A percentile compares a stretch with the other conserved stretches of the same genome.
Evolutionary conservation across 2,888 invertebrate genomes (phyloP).

Genomic region (Frankliniella fusca): DNA sequence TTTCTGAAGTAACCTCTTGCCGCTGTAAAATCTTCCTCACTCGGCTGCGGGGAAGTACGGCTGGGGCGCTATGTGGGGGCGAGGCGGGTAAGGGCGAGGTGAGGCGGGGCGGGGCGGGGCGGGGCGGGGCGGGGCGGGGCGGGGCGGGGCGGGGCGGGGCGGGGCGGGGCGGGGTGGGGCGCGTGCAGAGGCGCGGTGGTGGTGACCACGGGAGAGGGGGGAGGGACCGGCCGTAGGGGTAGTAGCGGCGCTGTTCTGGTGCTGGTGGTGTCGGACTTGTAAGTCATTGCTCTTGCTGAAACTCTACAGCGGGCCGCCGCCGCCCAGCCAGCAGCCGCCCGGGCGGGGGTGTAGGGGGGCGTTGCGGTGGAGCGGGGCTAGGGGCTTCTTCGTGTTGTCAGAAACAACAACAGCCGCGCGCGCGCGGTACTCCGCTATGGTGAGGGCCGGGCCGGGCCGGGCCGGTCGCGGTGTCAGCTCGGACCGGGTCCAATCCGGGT

Average conservation of each 20-base stretch:
- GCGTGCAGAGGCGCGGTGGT: neutral
- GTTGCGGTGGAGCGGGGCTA: neutral
- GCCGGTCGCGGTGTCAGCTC: neutral
- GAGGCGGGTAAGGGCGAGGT: neutral
- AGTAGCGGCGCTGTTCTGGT: neutral
- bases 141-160: neutral
- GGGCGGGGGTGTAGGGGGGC: neutral
- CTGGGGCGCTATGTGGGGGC: too few species aligned
- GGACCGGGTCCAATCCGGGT: neutral
- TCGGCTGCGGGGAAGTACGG: too few species aligned
- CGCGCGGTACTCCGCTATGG: neutral
- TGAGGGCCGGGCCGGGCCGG: neutral
- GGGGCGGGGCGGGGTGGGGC: neutral
- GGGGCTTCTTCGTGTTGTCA: slow-evolving; percentile 8
- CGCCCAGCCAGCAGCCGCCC: neutral
- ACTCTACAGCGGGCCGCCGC: neutral
- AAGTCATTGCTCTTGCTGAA: neutral
- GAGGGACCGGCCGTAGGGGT: neutral
- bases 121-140: too few species aligned
- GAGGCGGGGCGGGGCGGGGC: neutral
- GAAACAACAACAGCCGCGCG: neutral
- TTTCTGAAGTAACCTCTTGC: too few species aligned
- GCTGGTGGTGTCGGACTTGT: neutral
- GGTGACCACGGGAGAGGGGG: neutral
- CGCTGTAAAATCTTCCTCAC: too few species aligned